Evolutionary conservation across 2,113 vertebrate species (phyloP).

Genomic region (Sturnus vulgaris): DNA sequence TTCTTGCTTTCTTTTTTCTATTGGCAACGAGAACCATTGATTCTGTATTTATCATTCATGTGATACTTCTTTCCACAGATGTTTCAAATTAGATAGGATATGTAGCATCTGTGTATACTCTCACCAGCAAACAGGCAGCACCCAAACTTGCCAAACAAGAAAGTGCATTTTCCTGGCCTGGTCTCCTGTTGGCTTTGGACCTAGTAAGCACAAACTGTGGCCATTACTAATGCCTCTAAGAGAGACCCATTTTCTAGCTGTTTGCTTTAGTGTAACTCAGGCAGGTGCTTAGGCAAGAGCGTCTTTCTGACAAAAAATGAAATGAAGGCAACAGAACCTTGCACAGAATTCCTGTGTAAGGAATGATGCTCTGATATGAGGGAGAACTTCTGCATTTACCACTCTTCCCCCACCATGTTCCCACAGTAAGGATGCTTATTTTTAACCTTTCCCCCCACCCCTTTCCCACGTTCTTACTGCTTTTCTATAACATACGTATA

Average conservation of each 20-base stretch:
- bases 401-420: neutral
- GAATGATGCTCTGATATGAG: neutral
- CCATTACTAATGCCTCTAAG: neutral
- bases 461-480: constrained; percentile 55
- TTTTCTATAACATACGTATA: constrained; percentile 46
- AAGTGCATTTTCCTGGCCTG: neutral
- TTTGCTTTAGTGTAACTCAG: neutral
- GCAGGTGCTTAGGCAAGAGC: neutral
- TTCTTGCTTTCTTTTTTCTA: neutral
- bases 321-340: neutral
- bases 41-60: neutral
- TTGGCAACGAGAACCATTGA: neutral
- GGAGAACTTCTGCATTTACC: neutral
- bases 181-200: neutral
- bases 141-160: neutral
- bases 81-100: neutral
- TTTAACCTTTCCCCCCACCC: neutral
- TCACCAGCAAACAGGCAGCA: neutral
- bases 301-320: neutral
- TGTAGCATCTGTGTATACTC: neutral
- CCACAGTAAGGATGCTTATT: constrained; percentile 51
- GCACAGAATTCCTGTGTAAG: neutral
- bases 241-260: neutral
- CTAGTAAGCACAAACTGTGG: neutral
- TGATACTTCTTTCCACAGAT: neutral